Percentiles rank a stretch among this genome's conserved stretches.
Conservation (phyloP, 2,797 vertebrate genomes). For the Myotis daubentonii region DNA sequence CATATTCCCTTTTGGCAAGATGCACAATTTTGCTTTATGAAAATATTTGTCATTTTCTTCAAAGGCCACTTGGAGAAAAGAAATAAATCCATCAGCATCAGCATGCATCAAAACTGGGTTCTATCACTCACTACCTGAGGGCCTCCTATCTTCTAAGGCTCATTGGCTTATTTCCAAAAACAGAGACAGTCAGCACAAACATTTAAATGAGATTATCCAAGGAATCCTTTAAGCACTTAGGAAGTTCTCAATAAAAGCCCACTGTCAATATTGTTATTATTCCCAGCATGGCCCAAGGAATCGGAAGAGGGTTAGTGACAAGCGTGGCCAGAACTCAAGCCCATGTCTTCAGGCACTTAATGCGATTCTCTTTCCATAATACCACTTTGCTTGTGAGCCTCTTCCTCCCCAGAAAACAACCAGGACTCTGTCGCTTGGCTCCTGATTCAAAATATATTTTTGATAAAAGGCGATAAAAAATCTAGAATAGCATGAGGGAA, state of each 20-base stretch:
- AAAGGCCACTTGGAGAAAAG: neutral
- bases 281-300: neutral
- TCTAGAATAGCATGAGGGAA: neutral
- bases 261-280: neutral
- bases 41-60: neutral
- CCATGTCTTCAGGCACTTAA: neutral
- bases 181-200: neutral
- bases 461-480: neutral
- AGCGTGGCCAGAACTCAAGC: neutral
- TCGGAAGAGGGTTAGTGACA: neutral
- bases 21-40: neutral
- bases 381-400: accelerated
- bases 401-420: neutral
- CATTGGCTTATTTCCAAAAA: neutral
- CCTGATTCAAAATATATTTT: neutral
- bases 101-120: neutral
- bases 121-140: neutral
- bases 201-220: neutral
- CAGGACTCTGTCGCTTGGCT: neutral
- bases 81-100: neutral
- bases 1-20: neutral
- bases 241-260: neutral
- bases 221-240: neutral
- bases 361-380: neutral
- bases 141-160: neutral